These are phyloP conservation scores for Ginglymostoma cirratum DNA, from an alignment of 2,113 vertebrate species.

Conservation along the genomic window DNA sequence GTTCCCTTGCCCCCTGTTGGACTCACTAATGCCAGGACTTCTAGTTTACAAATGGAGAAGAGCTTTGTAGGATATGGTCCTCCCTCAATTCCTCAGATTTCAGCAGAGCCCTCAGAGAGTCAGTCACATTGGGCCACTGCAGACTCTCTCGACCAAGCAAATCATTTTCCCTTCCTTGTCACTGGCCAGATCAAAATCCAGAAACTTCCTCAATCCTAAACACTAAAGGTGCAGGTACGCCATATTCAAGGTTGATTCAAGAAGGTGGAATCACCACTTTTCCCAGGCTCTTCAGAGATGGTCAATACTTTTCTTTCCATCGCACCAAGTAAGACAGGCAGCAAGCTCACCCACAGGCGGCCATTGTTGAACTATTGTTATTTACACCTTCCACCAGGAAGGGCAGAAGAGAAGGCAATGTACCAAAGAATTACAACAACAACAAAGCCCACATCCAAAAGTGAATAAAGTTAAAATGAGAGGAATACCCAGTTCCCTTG, in stretches of 20 bases:
- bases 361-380: background rate
- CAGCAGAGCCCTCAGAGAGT: too few species aligned
- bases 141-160: background rate
- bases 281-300: background rate
- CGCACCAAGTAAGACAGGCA: background rate
- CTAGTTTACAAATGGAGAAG: background rate
- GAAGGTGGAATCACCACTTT: background rate
- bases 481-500: too few species aligned
- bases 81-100: background rate
- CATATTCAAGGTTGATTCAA: background rate
- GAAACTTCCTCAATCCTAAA: background rate
- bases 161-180: background rate
- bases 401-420: background rate
- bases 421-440: background rate
- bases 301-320: background rate
- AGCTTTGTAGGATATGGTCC: background rate
- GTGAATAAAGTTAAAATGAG: background rate
- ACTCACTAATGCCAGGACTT: background rate
- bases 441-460: background rate
- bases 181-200: background rate
- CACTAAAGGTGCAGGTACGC: too few species aligned
- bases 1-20: background rate
- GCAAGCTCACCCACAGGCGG: too few species aligned
- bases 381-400: background rate
- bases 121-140: background rate